Conservation (phyloP, 2,888 invertebrate genomes). For the Stratiomys singularior region DNA sequence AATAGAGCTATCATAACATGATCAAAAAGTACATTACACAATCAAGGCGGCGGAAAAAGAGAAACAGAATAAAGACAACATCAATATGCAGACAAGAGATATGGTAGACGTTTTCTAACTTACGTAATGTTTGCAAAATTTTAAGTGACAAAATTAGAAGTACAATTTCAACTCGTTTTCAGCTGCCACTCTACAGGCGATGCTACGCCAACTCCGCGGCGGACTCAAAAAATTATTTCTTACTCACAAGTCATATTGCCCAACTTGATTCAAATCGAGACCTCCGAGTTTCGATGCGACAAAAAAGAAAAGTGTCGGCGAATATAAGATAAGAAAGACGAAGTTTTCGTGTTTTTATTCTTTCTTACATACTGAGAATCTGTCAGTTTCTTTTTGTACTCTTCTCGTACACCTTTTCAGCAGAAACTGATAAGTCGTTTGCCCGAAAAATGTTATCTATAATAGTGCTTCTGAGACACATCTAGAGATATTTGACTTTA, state of each 20-base stretch:
- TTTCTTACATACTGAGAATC: conserved; percentile 4
- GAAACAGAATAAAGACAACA: too few species aligned
- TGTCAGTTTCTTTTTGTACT: background rate
- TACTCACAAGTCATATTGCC: background rate
- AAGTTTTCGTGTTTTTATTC: conserved; percentile 22
- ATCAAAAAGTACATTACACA: background rate
- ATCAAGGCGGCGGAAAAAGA: too few species aligned
- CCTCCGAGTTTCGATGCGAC: conserved; percentile 14
- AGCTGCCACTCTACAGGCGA: background rate
- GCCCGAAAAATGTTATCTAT: conserved; percentile 19
- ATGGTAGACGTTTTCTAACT: conserved; percentile 16
- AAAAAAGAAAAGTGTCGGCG: conserved; percentile 23
- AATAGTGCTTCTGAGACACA: background rate
- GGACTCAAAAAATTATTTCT: conserved; percentile 5
- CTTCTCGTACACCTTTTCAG: conserved; percentile 27
- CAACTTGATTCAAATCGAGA: conserved; percentile 1
- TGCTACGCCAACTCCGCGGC: conserved; percentile 12
- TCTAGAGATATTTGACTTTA: too few species aligned
- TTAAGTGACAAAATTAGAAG: conserved; percentile 30
- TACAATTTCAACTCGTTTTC: conserved; percentile 8
- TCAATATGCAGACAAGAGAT: background rate
- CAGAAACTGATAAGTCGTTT: conserved; percentile 9
- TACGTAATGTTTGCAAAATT: conserved; percentile 31
- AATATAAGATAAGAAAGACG: conserved; percentile 25
- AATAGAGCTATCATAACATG: background rate